A percentile compares a stretch with the other conserved stretches of the same genome.
Conservation (phyloP, 2,797 vertebrate species). For the Poecile montanus region DNA sequence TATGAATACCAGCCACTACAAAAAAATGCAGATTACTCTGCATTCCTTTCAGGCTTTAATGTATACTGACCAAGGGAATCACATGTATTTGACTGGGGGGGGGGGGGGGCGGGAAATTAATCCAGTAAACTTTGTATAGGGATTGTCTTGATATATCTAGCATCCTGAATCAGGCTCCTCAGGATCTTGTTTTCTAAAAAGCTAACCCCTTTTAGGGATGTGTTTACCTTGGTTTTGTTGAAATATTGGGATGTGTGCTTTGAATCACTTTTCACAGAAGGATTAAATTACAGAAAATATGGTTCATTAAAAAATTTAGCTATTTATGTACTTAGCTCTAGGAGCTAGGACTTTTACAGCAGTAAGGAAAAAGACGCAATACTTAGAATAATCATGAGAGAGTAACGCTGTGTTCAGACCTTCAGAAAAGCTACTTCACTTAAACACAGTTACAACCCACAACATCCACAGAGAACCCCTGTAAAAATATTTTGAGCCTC, state of each 20-base stretch:
- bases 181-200: neutral
- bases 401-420: neutral
- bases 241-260: neutral
- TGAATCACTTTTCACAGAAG: neutral
- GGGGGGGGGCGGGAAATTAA: neutral
- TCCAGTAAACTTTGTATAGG: neutral
- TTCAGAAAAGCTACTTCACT: neutral
- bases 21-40: neutral
- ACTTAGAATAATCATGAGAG: neutral
- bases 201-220: neutral
- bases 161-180: neutral
- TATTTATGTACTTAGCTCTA: neutral
- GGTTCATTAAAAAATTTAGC: neutral
- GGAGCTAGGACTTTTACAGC: neutral
- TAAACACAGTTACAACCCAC: neutral
- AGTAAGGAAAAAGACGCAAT: neutral
- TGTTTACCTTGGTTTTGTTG: neutral
- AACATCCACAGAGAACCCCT: neutral
- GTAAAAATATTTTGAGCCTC: neutral
- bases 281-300: neutral
- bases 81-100: fast-evolving
- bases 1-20: neutral
- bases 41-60: neutral
- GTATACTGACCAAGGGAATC: neutral
- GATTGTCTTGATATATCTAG: neutral